Evolutionary conservation across 2,113 vertebrate species (phyloP).

Genomic region (Tretioscincus oriximinensis): DNA sequence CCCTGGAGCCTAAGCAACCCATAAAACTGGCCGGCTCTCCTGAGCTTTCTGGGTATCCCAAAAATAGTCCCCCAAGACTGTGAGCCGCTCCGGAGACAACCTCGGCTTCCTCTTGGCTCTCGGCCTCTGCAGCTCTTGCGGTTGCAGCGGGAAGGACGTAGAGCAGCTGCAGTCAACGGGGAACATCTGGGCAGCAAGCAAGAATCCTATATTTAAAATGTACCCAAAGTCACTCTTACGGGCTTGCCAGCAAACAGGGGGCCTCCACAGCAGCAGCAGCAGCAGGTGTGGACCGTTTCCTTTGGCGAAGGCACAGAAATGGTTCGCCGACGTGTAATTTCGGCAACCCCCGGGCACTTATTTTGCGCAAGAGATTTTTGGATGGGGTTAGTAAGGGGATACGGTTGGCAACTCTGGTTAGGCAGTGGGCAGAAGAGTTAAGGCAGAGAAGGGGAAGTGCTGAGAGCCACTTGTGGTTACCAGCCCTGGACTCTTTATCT

Average conservation of each 20-base stretch:
- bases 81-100: conserved; percentile 17
- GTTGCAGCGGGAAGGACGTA: neutral
- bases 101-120: conserved; percentile 19
- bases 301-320: neutral
- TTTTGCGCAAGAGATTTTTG: no score
- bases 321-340: neutral
- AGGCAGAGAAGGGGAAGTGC: no score
- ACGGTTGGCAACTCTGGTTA: no score
- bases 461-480: no score
- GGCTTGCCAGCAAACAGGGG: neutral
- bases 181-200: neutral
- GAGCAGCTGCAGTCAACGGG: neutral
- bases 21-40: conserved; percentile 41
- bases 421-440: no score
- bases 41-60: neutral
- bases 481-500: no score
- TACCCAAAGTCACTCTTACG: neutral
- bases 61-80: conserved; percentile 15
- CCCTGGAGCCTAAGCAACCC: conserved; percentile 31
- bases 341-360: no score
- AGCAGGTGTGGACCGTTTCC: rapidly evolving
- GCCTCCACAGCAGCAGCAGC: neutral
- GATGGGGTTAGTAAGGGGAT: no score
- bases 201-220: conserved; percentile 19
- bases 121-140: neutral